These are phyloP conservation scores for Sesia apiformis DNA, from an alignment of 2,888 invertebrate species.

Conservation along the genomic window DNA sequence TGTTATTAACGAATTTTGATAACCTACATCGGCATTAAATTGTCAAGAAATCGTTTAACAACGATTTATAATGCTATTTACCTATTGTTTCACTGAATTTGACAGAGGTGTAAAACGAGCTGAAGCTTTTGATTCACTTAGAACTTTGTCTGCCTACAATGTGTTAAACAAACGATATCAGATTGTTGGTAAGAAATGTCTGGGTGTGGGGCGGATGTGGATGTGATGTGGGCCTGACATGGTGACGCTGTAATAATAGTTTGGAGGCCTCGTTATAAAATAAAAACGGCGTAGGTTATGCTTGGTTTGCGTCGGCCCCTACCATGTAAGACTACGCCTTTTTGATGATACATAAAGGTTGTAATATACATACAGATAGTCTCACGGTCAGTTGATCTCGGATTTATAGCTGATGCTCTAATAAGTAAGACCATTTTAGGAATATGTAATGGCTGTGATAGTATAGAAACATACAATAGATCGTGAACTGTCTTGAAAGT, in stretches of 20 bases:
- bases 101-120: slow-evolving; percentile 25
- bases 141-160: slow-evolving; percentile 31
- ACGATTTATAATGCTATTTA: slow-evolving; percentile 50
- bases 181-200: slow-evolving; percentile 44
- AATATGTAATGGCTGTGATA: too few species aligned
- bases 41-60: slow-evolving; percentile 59
- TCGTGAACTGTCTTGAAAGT: too few species aligned
- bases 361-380: slow-evolving; percentile 24
- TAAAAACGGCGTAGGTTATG: slow-evolving; percentile 63
- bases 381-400: slow-evolving; percentile 29
- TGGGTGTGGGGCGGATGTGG: slow-evolving; percentile 61
- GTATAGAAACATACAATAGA: too few species aligned
- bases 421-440: neutral
- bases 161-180: slow-evolving; percentile 45
- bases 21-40: slow-evolving; percentile 54
- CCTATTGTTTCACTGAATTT: slow-evolving; percentile 8
- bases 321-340: slow-evolving; percentile 43
- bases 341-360: slow-evolving; percentile 30
- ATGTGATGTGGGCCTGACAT: slow-evolving; percentile 65
- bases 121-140: slow-evolving; percentile 10
- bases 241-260: slow-evolving; percentile 68
- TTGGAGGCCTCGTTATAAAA: slow-evolving; percentile 60
- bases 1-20: slow-evolving; percentile 53
- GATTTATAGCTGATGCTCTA: slow-evolving; percentile 8
- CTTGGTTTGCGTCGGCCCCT: slow-evolving; percentile 50